Percentiles rank a stretch among this genome's conserved stretches.
Evolutionary conservation across 2,113 vertebrate species (phyloP).

Genomic region (Fregetta grallaria): DNA sequence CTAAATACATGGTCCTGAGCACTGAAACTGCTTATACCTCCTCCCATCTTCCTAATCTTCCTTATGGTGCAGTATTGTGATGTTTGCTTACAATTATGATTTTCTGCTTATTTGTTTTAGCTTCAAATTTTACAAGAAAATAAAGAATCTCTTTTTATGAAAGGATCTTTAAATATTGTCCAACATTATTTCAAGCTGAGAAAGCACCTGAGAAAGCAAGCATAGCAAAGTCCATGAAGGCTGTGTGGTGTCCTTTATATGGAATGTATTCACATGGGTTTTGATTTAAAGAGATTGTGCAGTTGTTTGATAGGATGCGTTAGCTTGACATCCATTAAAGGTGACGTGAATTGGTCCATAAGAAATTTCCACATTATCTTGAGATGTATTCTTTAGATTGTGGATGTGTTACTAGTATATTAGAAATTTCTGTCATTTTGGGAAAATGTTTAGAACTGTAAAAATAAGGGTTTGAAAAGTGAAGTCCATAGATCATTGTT

Average conservation of each 20-base stretch:
- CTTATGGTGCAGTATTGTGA: neutral
- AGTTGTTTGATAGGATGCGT: neutral
- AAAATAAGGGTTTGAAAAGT: neutral
- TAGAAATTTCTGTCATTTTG: neutral
- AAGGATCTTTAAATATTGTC: neutral
- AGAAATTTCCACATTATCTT: neutral
- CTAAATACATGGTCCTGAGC: neutral
- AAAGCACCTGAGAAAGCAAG: neutral
- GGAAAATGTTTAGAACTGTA: neutral
- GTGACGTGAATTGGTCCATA: rapidly evolving
- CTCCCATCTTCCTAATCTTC: neutral
- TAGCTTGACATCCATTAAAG: neutral
- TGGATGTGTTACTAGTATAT: neutral
- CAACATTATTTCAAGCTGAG: neutral
- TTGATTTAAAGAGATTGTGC: neutral
- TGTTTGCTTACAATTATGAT: neutral
- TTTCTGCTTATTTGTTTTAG: neutral
- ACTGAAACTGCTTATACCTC: neutral
- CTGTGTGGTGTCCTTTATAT: neutral
- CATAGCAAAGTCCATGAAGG: neutral
- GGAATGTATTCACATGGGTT: neutral
- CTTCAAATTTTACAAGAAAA: neutral
- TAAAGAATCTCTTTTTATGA: neutral
- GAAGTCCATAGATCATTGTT: neutral
- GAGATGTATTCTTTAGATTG: neutral